Evolutionary conservation across 2,888 invertebrate species (phyloP).

Genomic region (Euphydryas editha): DNA sequence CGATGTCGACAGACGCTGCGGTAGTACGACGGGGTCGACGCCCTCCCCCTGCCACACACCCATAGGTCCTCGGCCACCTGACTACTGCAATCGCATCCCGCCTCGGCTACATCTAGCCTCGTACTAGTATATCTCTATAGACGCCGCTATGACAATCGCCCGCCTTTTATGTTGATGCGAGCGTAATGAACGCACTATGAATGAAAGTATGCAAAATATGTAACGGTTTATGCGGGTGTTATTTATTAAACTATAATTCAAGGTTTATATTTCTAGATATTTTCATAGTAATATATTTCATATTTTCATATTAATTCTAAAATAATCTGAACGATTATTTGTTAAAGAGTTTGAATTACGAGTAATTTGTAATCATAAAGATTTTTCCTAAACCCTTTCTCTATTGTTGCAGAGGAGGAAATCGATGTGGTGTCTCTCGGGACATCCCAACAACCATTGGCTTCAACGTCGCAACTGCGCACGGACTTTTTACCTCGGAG

Average conservation of each 20-base stretch:
- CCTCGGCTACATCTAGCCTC: conserved; percentile 67
- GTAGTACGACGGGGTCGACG: conserved; percentile 82
- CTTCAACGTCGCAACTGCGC: conserved; percentile 61
- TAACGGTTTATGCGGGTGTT: conserved; percentile 53
- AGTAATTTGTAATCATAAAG: background rate
- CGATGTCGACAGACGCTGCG: conserved; percentile 84
- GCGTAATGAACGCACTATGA: conserved; percentile 67
- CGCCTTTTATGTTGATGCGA: conserved; percentile 72
- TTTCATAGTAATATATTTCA: background rate
- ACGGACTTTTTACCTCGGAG: conserved; percentile 85
- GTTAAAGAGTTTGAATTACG: background rate
- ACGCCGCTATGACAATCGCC: conserved; percentile 66
- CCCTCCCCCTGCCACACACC: conserved; percentile 62
- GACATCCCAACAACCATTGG: conserved; percentile 59
- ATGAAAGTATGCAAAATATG: conserved; percentile 66
- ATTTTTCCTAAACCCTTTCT: conserved; percentile 48
- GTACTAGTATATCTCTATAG: conserved; percentile 56
- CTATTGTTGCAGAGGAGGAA: conserved; percentile 89
- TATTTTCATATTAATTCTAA: conserved; percentile 1
- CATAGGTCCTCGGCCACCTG: conserved; percentile 66
- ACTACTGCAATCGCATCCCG: conserved; percentile 79
- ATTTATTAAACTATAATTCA: conserved; percentile 37
- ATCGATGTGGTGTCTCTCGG: conserved; percentile 92
- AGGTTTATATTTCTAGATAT: conserved; percentile 21
- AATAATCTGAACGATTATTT: background rate